These are phyloP conservation scores for Yponomeuta cagnagella DNA, from an alignment of 2,888 invertebrate species.

Conservation along the genomic window DNA sequence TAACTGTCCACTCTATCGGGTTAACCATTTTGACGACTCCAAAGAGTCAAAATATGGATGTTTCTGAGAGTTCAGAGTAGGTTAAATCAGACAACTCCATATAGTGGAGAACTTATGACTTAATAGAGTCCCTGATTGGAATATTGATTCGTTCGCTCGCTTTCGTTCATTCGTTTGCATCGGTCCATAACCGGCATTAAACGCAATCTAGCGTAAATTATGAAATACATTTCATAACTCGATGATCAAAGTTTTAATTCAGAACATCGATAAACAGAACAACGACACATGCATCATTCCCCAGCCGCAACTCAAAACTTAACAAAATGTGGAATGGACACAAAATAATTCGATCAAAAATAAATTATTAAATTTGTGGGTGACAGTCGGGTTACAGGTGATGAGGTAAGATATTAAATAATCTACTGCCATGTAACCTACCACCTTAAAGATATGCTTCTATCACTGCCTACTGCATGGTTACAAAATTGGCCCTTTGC, in stretches of 20 bases:
- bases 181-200: too few relatives aligned
- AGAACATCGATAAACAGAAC: conserved; percentile 16
- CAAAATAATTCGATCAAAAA: conserved; percentile 44
- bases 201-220: too few relatives aligned
- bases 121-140: too few relatives aligned
- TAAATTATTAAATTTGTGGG: conserved; percentile 37
- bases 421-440: conserved; percentile 27
- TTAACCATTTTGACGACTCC: too few relatives aligned
- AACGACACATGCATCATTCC: conserved; percentile 69
- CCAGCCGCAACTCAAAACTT: conserved; percentile 68
- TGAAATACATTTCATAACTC: too few relatives aligned
- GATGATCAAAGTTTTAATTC: neutral
- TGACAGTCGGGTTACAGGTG: conserved; percentile 58
- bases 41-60: too few relatives aligned
- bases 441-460: conserved; percentile 22
- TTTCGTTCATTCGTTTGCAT: too few relatives aligned
- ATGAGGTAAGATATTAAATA: conserved; percentile 25
- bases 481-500: neutral
- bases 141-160: too few relatives aligned
- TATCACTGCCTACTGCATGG: neutral
- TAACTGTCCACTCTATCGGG: too few relatives aligned
- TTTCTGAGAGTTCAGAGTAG: too few relatives aligned
- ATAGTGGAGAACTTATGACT: too few relatives aligned
- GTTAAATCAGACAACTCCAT: too few relatives aligned
- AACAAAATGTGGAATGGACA: conserved; percentile 67